phyloP scores from a whole-genome alignment of 2,888 invertebrate genomes.

The Drosophila lacicola region DNA sequence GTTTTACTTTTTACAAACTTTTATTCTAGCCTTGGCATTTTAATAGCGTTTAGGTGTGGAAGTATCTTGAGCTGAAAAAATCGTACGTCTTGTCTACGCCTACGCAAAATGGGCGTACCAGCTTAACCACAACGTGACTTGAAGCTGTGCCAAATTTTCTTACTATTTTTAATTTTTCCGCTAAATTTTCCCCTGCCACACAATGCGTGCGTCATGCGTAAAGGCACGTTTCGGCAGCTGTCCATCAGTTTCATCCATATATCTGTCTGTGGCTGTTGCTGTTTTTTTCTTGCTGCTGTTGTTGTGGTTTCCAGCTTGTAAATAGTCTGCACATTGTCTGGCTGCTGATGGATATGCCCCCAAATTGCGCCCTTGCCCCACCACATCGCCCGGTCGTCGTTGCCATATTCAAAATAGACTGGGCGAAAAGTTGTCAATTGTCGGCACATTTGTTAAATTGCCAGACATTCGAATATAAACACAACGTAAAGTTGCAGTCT shows the following conservation, averaged over 20 bases:
- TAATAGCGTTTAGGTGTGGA: constrained; percentile 25
- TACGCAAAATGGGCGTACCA: constrained; percentile 22
- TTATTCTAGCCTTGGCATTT: constrained; percentile 31
- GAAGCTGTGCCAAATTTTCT: constrained; percentile 12
- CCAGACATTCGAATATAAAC: constrained; percentile 28
- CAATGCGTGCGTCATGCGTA: constrained; percentile 70
- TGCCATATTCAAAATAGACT: constrained; percentile 66
- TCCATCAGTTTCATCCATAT: constrained; percentile 40
- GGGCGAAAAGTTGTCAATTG: constrained; percentile 64
- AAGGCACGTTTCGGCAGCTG: constrained; percentile 66
- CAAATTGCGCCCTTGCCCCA: constrained; percentile 19
- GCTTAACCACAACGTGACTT: constrained; percentile 3
- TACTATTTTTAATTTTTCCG: constrained; percentile 14
- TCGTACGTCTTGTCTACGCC: constrained; percentile 28
- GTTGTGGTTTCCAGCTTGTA: constrained; percentile 54
- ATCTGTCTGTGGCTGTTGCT: constrained; percentile 11
- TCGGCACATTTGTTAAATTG: constrained; percentile 63
- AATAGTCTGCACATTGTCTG: constrained; percentile 54
- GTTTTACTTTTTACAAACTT: constrained; percentile 3
- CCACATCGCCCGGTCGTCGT: background rate
- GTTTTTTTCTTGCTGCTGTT: constrained; percentile 24
- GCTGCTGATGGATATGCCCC: constrained; percentile 71
- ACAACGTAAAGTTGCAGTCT: constrained; percentile 37
- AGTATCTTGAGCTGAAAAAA: background rate
- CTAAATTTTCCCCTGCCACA: constrained; percentile 46